Base-by-base conservation (phyloP, 2,113 vertebrate genomes). In the Pyxicephalus adspersus region DNA sequence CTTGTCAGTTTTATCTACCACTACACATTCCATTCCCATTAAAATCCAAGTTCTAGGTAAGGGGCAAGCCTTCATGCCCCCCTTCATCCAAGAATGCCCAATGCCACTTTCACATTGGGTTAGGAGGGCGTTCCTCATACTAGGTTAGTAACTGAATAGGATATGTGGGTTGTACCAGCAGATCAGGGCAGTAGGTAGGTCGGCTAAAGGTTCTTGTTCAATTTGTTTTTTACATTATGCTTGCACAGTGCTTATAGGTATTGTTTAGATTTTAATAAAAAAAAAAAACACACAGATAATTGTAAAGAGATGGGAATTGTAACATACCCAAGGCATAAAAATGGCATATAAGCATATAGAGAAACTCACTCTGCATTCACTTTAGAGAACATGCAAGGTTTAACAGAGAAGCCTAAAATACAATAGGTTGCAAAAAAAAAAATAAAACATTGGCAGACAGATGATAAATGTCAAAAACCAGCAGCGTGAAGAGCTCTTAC, bases 401-500 rank as follows among this genome's bases (percentile, higher is more conserved):
- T 78, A 78, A 55, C n/a, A 26, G 64, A 68, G 64, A 55, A 79
- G 60, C 65, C 60, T 79, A 26, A 79, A 79, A 79, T 79, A 68
- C 77, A 79, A 79, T 68, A 68, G 64, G 51, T 60, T 79, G 77
- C 77, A 79, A 28, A 78, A 45, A n/a, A n/a, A n/a, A n/a, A n/a
- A n/a, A n/a, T n/a, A n/a, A n/a, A 79, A 79, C 64, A 68, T 38
- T 68, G 51, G 77, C 54, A 55, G 64, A 67, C 77, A 79, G 77
- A 79, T 79, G 77, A 64, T 68, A 79, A 79, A 60, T 79, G 77
- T 79, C 77, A 68, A 68, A 68, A 79, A 68, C 52, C 77, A 68
- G 64, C 65, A 79, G 64, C 16, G 77, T 79, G 64, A 70, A 68
- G 64, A 68, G 54, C 54, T 79, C 64, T 79, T 55, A 60, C 52